Percentiles rank a stretch among this genome's conserved stretches.
Evolutionary conservation across 2,888 invertebrate species (phyloP).

Genomic region (Drosophila falleni): DNA sequence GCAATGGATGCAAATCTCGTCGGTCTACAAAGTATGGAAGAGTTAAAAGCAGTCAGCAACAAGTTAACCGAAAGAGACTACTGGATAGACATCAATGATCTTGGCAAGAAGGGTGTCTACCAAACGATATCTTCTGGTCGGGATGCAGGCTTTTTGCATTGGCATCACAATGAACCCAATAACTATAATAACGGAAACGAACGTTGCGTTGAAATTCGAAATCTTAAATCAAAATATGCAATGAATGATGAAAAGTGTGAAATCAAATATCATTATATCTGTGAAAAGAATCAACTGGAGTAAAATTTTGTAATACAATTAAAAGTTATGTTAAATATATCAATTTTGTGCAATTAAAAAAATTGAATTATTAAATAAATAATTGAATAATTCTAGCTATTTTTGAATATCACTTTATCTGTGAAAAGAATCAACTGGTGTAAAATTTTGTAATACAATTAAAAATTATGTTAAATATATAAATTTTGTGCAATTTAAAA

Average conservation of each 20-base stretch:
- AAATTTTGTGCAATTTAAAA: too few relatives aligned
- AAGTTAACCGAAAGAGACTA: background rate
- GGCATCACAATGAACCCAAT: background rate
- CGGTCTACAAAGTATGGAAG: background rate
- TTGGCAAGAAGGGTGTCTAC: background rate
- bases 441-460: too few relatives aligned
- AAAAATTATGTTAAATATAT: too few relatives aligned
- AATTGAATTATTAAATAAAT: too few relatives aligned
- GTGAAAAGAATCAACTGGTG: too few relatives aligned
- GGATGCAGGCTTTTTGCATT: background rate
- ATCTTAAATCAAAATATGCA: background rate
- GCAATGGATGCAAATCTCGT: background rate
- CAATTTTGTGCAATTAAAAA: too few relatives aligned
- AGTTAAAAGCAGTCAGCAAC: background rate
- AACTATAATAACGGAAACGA: background rate
- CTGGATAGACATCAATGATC: background rate
- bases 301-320: background rate
- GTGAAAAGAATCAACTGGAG: background rate
- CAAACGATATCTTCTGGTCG: background rate
- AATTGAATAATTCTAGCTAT: too few relatives aligned
- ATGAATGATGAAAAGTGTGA: background rate
- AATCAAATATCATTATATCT: background rate
- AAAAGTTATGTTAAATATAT: too few relatives aligned
- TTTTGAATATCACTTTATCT: too few relatives aligned
- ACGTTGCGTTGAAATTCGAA: background rate